Evolutionary conservation across 2,797 vertebrate species (phyloP), one percentile per base, ranked within the genome.

Genomic region (Myotis pilosus): DNA sequence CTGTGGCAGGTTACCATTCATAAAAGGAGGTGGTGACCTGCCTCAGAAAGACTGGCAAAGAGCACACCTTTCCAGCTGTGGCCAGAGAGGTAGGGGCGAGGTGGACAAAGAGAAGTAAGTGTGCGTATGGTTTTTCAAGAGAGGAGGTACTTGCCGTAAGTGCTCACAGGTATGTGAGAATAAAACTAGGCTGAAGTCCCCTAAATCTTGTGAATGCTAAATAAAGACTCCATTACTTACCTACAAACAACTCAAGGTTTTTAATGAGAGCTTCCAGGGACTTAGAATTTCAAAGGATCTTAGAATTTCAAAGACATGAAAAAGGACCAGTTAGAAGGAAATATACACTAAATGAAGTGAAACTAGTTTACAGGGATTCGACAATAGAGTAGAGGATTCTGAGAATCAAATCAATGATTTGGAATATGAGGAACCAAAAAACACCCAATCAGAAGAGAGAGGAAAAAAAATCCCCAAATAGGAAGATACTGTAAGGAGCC

Each of bases 1-100:
- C 41, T 28, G 76, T 75, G 92, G 81, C 44, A 89, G 75, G 85
- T 87, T 49, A 15, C 72, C 64, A 16, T 87, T 96, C 84, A 81
- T 55, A 36, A 79, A 91, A 1, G 5, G 55, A 62, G 74, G 33
- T 68, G 76, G 79, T 22, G 78, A 84, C 57, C n/a, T 4, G 11
- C 36, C 74, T 76, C 12, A 47, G n/a, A 49, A 84, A 75, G 57
- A n/a, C 17, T 8, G 36, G 28, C 2, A 68, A 92, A 88, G 75
- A 83, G 72, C 53, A 88, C 82, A 49, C 64, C 1, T 85, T 95
- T 91, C 60, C 83, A 96, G 72, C 51, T 33, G 47, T 41, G 66
- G 72, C 92, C 80, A 85, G 88, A 22, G 41, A 90, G 92, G 38
- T 10, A 51, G 8, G 0, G 44, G 44, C 60, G 51, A 41, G 23